Evolutionary conservation across 2,888 invertebrate genomes (phyloP), one percentile per base, ranked within the genome.

Genomic region (Agriopis aurantiaria): DNA sequence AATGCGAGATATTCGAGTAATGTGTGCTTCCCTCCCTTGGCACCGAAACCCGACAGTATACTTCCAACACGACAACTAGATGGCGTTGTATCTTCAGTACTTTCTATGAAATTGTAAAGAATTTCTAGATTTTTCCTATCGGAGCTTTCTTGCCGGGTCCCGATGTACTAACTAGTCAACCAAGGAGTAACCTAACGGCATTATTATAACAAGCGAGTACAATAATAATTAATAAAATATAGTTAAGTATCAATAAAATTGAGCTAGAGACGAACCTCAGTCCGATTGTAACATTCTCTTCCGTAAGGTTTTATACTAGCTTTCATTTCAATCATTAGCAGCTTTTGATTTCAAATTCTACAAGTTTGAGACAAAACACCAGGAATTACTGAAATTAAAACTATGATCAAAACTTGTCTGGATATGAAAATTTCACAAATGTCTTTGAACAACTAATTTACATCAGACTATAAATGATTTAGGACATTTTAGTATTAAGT

Each of bases 241-340:
- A 86, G 85, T 87, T 87, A 89, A 88, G 87, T 90, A 89, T 88
- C 86, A 89, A 90, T 93, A 91, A 90, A 93, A 93, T 93, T 93
- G 93, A 93, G 93, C 93, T 93, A 93, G 87, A 87, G 83, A 84
- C 87, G 81, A 85, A 84, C 87, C 80, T 85, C 87, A 82, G 79
- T 82, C 80, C 71, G 78, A 68, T 73, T 69, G 75, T 79, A 73
- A 80, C 77, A 75, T 75, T 75, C 73, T 75, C 78, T 75, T 81
- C 71, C 75, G 70, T 58, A 56, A 62, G 63, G 68, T 73, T 68
- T 56, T 67, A 64, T 64, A 65, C 68, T 52, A 77, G 55, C 48
- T 65, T 61, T 40, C 57, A 66, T 67, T 70, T 43, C 49, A 65
- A 65, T n/a, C 63, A 69, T 33, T 12, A 8, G 40, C 51, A 43